Conservation (phyloP, 2,888 invertebrate species). For the Chrysodeixis includens region DNA sequence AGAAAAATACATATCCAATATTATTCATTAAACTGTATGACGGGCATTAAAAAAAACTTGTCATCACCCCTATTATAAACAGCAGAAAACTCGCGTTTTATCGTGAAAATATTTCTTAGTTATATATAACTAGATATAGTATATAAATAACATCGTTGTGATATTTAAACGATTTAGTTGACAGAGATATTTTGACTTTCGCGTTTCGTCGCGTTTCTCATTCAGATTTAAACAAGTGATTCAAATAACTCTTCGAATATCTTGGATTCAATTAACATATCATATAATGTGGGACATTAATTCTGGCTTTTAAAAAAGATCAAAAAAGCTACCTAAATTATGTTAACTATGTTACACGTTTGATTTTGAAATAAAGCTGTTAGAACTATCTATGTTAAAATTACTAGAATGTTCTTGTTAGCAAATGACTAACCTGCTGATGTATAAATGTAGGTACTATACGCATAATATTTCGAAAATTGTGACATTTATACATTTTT, state of each 20-base stretch:
- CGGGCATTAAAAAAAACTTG: no score
- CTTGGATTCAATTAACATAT: slow-evolving; percentile 26
- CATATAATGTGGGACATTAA: slow-evolving; percentile 5
- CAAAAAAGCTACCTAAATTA: not conserved
- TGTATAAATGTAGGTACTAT: no score
- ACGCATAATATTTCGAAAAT: no score
- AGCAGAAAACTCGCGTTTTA: slow-evolving; percentile 11
- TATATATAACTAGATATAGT: slow-evolving; percentile 34
- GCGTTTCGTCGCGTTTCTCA: slow-evolving; percentile 32
- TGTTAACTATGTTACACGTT: not conserved
- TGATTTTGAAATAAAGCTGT: not conserved
- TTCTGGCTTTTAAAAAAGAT: not conserved
- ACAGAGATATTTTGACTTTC: slow-evolving; percentile 43
- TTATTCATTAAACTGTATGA: no score
- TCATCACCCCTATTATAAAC: slow-evolving; percentile 17
- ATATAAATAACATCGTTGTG: slow-evolving; percentile 21
- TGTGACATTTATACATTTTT: no score
- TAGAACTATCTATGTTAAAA: not conserved
- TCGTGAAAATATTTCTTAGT: slow-evolving; percentile 29
- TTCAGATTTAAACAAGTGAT: slow-evolving; percentile 34
- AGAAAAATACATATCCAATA: no score
- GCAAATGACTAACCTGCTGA: no score
- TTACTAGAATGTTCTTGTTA: not conserved
- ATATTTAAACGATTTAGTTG: slow-evolving; percentile 49
- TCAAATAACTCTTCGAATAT: slow-evolving; percentile 26